Evolutionary conservation across 2,113 vertebrate genomes (phyloP), one percentile per base, ranked within the genome.

Genomic region (Urocynchramus pylzowi): DNA sequence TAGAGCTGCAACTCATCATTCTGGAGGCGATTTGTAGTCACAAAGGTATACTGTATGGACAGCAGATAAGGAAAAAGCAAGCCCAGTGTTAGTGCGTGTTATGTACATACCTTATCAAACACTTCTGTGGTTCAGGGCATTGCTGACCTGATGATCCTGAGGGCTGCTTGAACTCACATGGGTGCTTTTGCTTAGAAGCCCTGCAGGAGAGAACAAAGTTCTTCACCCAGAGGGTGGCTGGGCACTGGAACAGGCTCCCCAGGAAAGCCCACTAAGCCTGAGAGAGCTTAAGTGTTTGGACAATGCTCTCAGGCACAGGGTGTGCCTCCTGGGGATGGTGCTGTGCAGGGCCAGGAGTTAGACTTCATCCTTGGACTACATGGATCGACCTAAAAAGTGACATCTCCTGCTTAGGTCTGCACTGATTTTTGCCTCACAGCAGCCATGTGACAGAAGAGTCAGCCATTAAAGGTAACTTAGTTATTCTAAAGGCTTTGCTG

Each of bases 211-310:
- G 31, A 80, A 77, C 76, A 73, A 57, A 22, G 10, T 33, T 74
- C 15, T 52, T 30, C 16, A 4, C 19, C 22, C 19, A 59, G 6
- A 28, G 18, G 10, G 14, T 52, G 33, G 1, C 1, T 7, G 3
- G 37, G 5, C 42, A 35, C 35, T 35, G 26, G 20, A 56, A 37
- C 42, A 56, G 20, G 18, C 26, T 73, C 1, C 2, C 2, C 26
- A 64, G 26, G 11, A 44, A 44, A 44, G 42, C 42, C 16, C 42
- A 44, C 42, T 17, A 16, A 42, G 42, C 6, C 16, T 44, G 16
- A 44, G 42, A 42, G 71, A 44, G 15, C 5, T 52, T 45, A 68
- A 60, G 18, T 0, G 0, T 13, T 57, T 57, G 59, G 22, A 37
- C 18, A 65, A 19, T 14, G 37, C 68, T 50, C 22, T 57, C 44